Evolutionary conservation across 2,888 invertebrate species (phyloP), one percentile per base, ranked within the genome.

Genomic region (Eremobia ochroleuca): DNA sequence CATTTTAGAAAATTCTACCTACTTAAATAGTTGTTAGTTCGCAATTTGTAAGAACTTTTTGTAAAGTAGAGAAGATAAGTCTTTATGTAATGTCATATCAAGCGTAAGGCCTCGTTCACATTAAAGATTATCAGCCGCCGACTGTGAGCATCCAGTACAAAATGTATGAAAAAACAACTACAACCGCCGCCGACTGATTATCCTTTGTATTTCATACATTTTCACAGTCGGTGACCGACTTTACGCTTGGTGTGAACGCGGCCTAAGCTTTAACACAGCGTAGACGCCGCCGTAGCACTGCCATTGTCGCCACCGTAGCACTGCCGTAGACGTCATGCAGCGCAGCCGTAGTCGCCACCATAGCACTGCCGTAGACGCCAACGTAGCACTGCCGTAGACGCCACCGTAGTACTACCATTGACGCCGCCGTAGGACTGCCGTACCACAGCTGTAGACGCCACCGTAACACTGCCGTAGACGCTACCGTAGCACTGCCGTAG

Each of bases 1-100:
- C 0, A 72, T 65, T 80, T 34, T 72, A 52, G n/a, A 59, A 43
- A 46, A 79, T n/a, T 62, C 3, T 79, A 55, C 15, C 21, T 79
- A 58, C 31, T 79, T 79, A 55, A 21, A 64, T 31, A 62, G 37
- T 49, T 8, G 46, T 71, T 55, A 77, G n/a, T 46, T 64, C 2
- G 62, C 55, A 77, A 69, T 78, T 77, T 46, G 43, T 34, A 31
- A 15, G 34, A 79, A n/a, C n/a, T 21, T 31, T 64, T 58, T 40
- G 31, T 21, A 28, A 62, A 31, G 18, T 15, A 18, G 8, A 55
- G 21, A 52, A 46, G 5, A 52, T 40, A 13, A 3, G 2, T 28
- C 18, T 34, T 46, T 67, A 31, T 28, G 25, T 46, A 4, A 25
- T 49, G 67, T 31, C 13, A 13, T 43, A 5, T 31, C 13, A 46